Percentiles rank a stretch among this genome's conserved stretches.
These are phyloP conservation scores for Cynodonichthys magdalenae DNA, from an alignment of 2,797 vertebrate species.

Conservation along the genomic window DNA sequence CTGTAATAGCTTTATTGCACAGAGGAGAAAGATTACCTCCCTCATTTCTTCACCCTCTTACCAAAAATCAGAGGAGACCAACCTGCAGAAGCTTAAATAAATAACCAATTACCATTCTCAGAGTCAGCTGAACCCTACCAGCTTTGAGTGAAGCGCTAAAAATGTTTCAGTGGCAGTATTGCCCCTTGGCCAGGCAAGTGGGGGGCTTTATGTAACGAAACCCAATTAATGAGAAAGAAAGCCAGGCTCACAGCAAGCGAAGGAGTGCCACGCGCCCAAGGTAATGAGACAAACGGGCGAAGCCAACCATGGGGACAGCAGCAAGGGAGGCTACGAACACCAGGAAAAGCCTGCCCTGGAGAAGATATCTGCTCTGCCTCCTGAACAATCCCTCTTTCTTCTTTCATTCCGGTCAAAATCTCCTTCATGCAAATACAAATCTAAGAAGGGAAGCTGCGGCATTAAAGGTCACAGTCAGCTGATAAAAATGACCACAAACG, in stretches of 20 bases:
- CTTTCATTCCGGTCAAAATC: conserved; percentile 53
- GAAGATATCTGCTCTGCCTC: conserved; percentile 70
- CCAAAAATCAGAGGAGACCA: conserved; percentile 65
- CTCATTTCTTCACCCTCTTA: conserved; percentile 12
- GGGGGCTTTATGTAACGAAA: conserved; percentile 86
- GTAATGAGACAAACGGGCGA: conserved; percentile 77
- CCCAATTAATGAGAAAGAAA: conserved; percentile 88
- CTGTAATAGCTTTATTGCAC: conserved; percentile 34
- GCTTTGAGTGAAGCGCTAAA: conserved; percentile 72
- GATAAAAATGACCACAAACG: conserved; percentile 27
- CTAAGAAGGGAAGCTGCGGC: conserved; percentile 20
- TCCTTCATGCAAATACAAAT: conserved; percentile 30
- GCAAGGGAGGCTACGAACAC: conserved; percentile 69
- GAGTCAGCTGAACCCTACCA: conserved; percentile 68
- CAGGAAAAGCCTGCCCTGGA: conserved; percentile 80
- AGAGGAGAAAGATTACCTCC: conserved; percentile 33
- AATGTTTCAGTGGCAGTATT: conserved; percentile 80
- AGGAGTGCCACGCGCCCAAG: conserved; percentile 72
- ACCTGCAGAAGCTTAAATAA: conserved; percentile 82
- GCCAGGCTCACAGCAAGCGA: conserved; percentile 71
- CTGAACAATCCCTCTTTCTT: conserved; percentile 32
- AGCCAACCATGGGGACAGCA: conserved; percentile 76
- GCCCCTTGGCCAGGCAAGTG: conserved; percentile 76
- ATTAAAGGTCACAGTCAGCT: conserved; percentile 22
- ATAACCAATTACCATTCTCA: conserved; percentile 80